Percentiles rank a stretch among this genome's conserved stretches.
Evolutionary conservation across 2,888 invertebrate species (phyloP).

Genomic region (Prosapia bicincta): DNA sequence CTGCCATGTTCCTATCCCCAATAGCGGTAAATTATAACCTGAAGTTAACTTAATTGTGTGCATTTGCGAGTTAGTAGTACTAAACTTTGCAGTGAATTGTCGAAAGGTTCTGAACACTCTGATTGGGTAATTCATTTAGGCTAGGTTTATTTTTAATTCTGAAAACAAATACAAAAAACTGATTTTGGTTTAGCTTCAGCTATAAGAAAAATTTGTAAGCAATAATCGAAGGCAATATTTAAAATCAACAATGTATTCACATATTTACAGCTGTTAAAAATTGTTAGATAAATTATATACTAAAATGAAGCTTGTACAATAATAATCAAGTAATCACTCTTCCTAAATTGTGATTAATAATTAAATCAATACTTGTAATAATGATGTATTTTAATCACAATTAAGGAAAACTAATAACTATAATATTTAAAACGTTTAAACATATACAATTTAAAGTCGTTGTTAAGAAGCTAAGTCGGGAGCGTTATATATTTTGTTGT

Average conservation of each 20-base stretch:
- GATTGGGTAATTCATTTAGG: not conserved
- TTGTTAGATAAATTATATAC: not conserved
- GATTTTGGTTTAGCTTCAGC: not conserved
- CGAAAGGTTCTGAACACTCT: not conserved
- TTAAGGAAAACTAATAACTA: too few species aligned
- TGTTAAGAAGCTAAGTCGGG: too few species aligned
- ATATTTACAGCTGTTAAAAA: not conserved
- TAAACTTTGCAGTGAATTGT: not conserved
- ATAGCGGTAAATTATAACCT: slow-evolving; percentile 59
- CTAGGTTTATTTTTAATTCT: not conserved
- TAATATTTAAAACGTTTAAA: too few species aligned
- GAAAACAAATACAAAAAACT: not conserved
- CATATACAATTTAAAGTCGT: too few species aligned
- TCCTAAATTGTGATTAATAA: too few species aligned
- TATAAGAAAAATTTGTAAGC: not conserved
- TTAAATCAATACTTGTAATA: too few species aligned
- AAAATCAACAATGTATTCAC: not conserved
- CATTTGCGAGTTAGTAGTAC: not conserved
- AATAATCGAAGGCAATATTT: not conserved
- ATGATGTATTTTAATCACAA: too few species aligned
- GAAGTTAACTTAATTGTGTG: slow-evolving; percentile 1
- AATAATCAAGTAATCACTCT: too few species aligned
- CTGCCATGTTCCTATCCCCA: slow-evolving; percentile 72
- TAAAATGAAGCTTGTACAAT: too few species aligned
- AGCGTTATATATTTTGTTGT: too few species aligned